Base-by-base conservation (phyloP, 2,113 vertebrate species). In the Grammatotria lemairii region DNA sequence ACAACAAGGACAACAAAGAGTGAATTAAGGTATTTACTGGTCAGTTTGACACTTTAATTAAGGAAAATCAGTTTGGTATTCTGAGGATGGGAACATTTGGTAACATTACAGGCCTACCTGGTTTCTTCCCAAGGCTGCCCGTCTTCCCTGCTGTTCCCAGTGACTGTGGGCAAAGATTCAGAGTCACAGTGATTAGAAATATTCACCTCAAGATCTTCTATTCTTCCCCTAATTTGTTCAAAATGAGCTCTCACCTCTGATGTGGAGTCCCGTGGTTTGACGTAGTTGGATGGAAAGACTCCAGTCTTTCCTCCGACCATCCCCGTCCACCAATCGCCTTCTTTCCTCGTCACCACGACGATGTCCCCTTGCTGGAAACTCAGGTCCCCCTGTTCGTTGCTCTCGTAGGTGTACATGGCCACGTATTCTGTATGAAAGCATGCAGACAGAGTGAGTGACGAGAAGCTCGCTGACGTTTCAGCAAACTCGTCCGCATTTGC, bases 401-500 rank as follows among this genome's bases (percentile, higher is more conserved):
- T 99, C 95, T 99, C 99, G 8, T 99, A 99, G 14, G 98, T 99
- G 93, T 99, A 99, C 98, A 99, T 99, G 90, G 99, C 99, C 90
- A 99, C 91, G 89, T 97, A 99, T 88, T 99, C 99, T 99, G 96
- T 38, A 14, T 11, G 42, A 51, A 57, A 3, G 4, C 8, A 68
- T 1, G 53, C 3, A 2, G 7, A 38, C 11, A 58, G 31, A 11
- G 55, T 40, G 26, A 80, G 7, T 3, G 17, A 19, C 12, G 9
- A 23, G 3, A 5, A 17, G 4, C 19, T 3, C 1, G 1, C 12
- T 0, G 6, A 28, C 4, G 1, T 12, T 28, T 7, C 4, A 5
- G 45, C 40, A 11, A 12, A 9, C 82, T 5, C 3, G 23, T 17
- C n/a, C 38, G 6, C 28, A 53, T 38, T 26, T 31, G 49, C 1